Evolutionary conservation across 2,888 invertebrate genomes (phyloP), one percentile per base, ranked within the genome.

Genomic region (Poecilus cupreus): DNA sequence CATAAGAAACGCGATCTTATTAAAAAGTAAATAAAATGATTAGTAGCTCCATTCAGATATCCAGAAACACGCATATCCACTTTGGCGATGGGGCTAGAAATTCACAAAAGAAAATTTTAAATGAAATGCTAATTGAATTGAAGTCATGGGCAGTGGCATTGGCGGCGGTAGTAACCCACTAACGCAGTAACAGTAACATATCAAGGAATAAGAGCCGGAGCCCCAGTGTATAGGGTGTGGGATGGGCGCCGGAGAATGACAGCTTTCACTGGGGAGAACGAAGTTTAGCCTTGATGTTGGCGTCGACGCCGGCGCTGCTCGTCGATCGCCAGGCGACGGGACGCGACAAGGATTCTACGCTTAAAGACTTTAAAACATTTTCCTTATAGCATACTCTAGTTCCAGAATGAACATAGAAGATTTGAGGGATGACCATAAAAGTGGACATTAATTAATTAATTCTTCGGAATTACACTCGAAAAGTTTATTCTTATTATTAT

Each of bases 81-180:
- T 68, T 37, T 60, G 60, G 3, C 24, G 8, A 51, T 26, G 26
- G 13, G 51, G 13, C 16, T 3, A 18, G 18, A 51, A 51, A 13
- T 51, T 51, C 18, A 24, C 26, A 64, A 18, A 32, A 64, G 64
- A 32, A 64, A 46, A 46, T 49, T 49, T 74, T 49, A 74, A 74
- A 74, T 74, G 74, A 74, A 74, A 74, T 74, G 74, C 74, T 74
- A 74, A 74, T 51, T 51, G 49, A 74, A 74, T 74, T 49, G 49
- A 49, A 68, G 32, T 68, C 32, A 32, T 32, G 64, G 64, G 11
- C 64, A 68, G 37, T 68, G 64, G 51, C 51, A n/a, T 60, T 18
- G 13, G 22, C 16, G 22, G 54, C 22, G 8, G 60, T 16, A 57
- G 37, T 68, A 51, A 51, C 51, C 51, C 51, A 51, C 18, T 51